Evolutionary conservation across 2,113 vertebrate species (phyloP), one percentile per base, ranked within the genome.

Genomic region (Petrocephalus zakoni): DNA sequence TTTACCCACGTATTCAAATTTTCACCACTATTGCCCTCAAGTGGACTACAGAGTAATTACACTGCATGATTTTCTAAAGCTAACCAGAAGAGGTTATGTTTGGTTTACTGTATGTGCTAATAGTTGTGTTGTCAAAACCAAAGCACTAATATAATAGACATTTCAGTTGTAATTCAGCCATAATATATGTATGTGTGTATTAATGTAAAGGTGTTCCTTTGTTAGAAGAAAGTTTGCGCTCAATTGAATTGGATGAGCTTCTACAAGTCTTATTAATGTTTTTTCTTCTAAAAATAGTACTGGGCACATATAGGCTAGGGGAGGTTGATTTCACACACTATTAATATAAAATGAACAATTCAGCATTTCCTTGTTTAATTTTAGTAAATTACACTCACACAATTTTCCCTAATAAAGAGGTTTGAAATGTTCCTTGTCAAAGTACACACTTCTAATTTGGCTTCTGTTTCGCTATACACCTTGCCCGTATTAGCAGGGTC

Each of bases 341-440:
- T 87, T 58, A 87, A 61, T 37, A 21, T 15, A 58, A 61, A 46
- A 61, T 87, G 34, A 9, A 22, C 19, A 85, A 11, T 0, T 85
- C 82, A n/a, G 34, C 86, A n/a, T 87, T 87, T 64, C 13, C 49
- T 21, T 21, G 29, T 21, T 87, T 47, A 64, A 87, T 87, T 87
- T 64, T 64, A 47, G 86, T 64, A 47, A 87, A 87, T 87, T 87
- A 9, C 56, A 29, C 86, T 87, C 52, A 58, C 42, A 87, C 29
- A 22, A 87, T 55, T 87, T 87, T 37, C 34, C 34, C 19, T 61
- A 87, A 87, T 46, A 87, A 13, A 87, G 25, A 87, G 47, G 29
- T 25, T 37, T 4, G 11, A 87, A 46, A 87, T 17, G 53, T 61
- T 61, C 86, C 37, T 52, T 85, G 47, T 85, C 82, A 85, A 51